phyloP scores from a whole-genome alignment of 2,113 vertebrate species.

The Cynocephalus volans region DNA sequence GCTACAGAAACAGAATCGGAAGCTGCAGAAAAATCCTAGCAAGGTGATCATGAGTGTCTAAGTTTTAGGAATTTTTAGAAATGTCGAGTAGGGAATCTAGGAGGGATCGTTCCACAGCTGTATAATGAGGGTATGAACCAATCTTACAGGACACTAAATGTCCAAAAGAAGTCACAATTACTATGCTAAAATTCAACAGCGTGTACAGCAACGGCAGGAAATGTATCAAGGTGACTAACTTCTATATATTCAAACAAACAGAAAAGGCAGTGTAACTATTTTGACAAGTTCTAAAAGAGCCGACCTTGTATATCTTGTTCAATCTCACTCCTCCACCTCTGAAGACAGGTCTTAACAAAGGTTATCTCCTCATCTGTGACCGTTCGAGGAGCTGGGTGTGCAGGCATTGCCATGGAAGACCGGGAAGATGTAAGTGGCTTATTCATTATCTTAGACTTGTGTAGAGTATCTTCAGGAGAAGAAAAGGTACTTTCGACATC shows the following conservation, averaged over 20 bases:
- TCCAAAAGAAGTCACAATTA: neutral
- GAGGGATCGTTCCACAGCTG: neutral
- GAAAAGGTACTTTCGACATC: constrained; percentile 79
- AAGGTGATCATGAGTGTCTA: neutral
- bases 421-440: constrained; percentile 86
- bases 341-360: constrained; percentile 93
- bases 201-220: neutral
- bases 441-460: constrained; percentile 83
- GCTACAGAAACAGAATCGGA: neutral
- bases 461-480: constrained; percentile 54
- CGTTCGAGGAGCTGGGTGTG: constrained; percentile 90
- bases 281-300: neutral
- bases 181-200: neutral
- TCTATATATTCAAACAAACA: neutral
- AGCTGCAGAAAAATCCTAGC: neutral
- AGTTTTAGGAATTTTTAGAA: neutral
- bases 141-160: neutral
- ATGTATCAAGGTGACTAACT: neutral
- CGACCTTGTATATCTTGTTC: constrained; percentile 95
- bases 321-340: constrained; percentile 95
- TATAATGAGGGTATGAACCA: neutral
- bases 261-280: neutral
- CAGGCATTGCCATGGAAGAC: constrained; percentile 81
- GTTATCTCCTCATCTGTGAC: constrained; percentile 93
- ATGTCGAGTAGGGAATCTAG: neutral